These are phyloP conservation scores for Baronia brevicornis DNA, from an alignment of 2,888 invertebrate species.

Conservation along the genomic window DNA sequence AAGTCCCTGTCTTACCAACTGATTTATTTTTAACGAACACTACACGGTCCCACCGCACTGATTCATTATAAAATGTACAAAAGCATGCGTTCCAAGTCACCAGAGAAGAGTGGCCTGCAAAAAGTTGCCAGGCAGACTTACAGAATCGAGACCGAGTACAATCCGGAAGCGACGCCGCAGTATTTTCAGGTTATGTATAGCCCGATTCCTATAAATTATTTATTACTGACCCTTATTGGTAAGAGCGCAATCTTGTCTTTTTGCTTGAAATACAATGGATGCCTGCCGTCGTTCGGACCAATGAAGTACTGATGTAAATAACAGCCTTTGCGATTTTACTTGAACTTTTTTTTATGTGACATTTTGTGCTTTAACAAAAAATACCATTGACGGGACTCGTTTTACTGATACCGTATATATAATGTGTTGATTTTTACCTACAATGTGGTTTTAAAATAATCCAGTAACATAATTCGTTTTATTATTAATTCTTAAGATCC, in stretches of 20 bases:
- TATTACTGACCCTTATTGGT: constrained; percentile 31
- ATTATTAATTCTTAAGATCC: no score
- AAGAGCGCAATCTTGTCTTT: constrained; percentile 27
- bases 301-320: constrained; percentile 26
- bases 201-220: constrained; percentile 34
- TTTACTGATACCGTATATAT: constrained; percentile 1
- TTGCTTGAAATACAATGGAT: constrained; percentile 33
- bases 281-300: constrained; percentile 22
- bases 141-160: constrained; percentile 38
- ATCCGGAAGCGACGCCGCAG: constrained; percentile 51
- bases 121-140: constrained; percentile 30
- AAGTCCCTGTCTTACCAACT: constrained; percentile 25
- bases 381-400: constrained; percentile 3
- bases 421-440: no score
- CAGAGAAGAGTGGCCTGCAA: constrained; percentile 26
- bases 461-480: no score
- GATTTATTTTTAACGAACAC: constrained; percentile 28
- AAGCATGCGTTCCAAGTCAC: constrained; percentile 37
- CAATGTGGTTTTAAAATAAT: no score
- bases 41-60: constrained; percentile 23
- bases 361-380: constrained; percentile 19
- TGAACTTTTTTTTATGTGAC: constrained; percentile 26
- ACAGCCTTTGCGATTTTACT: constrained; percentile 26
- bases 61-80: constrained; percentile 31
- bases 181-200: constrained; percentile 56